Percentiles rank a stretch among this genome's conserved stretches.
Conservation (phyloP, 53 echinoderm and acorn worm species). For the Holothuria scabra region DNA sequence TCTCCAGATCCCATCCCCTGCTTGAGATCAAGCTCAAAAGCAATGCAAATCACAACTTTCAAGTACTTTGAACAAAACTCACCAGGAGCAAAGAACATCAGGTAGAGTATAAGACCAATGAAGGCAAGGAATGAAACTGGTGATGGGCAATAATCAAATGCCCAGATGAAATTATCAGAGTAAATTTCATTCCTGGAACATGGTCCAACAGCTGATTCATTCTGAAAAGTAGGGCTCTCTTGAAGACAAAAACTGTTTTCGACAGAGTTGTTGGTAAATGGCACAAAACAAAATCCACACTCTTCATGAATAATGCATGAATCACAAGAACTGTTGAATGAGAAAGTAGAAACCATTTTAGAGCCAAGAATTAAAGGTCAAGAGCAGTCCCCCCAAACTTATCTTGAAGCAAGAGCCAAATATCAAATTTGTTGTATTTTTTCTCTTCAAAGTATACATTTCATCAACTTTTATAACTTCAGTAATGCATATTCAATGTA, state of each 20-base stretch:
- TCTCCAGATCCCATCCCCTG: too few relatives aligned
- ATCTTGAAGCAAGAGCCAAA: too few relatives aligned
- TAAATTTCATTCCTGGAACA: slow-evolving; percentile 43
- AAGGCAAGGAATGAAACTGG: slow-evolving; percentile 70
- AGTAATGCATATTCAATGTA: too few relatives aligned
- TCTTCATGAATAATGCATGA: slow-evolving; percentile 67
- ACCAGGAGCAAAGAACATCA: slow-evolving; percentile 92
- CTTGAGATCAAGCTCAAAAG: too few relatives aligned
- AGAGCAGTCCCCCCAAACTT: too few relatives aligned
- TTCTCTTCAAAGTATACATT: too few relatives aligned
- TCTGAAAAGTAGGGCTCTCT: slow-evolving; percentile 25
- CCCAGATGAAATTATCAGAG: slow-evolving; percentile 56
- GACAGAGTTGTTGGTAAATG: slow-evolving; percentile 38
- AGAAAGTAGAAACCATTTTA: not conserved
- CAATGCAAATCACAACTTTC: not conserved
- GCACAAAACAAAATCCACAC: slow-evolving; percentile 88
- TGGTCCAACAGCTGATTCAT: slow-evolving; percentile 59
- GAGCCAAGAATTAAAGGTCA: too few relatives aligned
- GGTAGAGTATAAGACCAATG: slow-evolving; percentile 74
- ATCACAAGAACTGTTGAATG: slow-evolving; percentile 73
- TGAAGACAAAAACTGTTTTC: slow-evolving; percentile 73
- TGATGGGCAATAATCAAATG: slow-evolving; percentile 82
- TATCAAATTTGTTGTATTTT: too few relatives aligned
- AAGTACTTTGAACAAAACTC: not conserved
- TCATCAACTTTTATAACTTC: too few relatives aligned